Evolutionary conservation across 2,113 vertebrate species (phyloP).

Genomic region (Cheirogaleus medius): DNA sequence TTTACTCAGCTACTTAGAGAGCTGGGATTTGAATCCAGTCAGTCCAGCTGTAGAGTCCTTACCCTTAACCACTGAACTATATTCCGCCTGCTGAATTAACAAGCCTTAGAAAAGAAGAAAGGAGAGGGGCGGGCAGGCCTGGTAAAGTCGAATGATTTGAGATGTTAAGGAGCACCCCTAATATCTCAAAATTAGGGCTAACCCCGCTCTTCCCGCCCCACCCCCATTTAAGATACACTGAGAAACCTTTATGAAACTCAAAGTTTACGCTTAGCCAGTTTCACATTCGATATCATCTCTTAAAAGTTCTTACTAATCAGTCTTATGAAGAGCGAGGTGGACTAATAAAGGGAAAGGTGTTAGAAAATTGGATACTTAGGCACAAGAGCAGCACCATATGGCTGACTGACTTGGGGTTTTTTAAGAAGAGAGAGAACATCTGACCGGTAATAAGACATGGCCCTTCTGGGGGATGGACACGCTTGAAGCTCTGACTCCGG

Average conservation of each 20-base stretch:
- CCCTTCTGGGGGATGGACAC: too few relatives aligned
- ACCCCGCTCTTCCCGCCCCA: background rate
- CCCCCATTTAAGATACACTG: background rate
- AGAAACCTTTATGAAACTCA: background rate
- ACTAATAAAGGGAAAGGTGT: background rate
- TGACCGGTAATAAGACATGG: background rate
- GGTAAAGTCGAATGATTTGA: background rate
- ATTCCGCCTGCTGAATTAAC: background rate
- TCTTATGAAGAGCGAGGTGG: background rate
- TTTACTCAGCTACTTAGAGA: background rate
- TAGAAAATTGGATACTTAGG: background rate
- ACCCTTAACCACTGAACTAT: background rate
- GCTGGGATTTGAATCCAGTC: background rate
- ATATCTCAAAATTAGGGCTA: background rate
- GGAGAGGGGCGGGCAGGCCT: background rate
- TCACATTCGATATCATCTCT: background rate
- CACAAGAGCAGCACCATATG: conserved; percentile 26
- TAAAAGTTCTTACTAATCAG: background rate
- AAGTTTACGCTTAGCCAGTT: background rate
- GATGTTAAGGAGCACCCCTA: background rate
- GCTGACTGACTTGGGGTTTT: background rate
- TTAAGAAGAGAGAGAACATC: background rate
- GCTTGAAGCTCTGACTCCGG: too few relatives aligned
- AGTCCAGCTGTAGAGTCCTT: background rate
- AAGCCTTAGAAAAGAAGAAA: background rate